Conservation (phyloP, 2,888 invertebrate species). For the Anthrax anthrax region DNA sequence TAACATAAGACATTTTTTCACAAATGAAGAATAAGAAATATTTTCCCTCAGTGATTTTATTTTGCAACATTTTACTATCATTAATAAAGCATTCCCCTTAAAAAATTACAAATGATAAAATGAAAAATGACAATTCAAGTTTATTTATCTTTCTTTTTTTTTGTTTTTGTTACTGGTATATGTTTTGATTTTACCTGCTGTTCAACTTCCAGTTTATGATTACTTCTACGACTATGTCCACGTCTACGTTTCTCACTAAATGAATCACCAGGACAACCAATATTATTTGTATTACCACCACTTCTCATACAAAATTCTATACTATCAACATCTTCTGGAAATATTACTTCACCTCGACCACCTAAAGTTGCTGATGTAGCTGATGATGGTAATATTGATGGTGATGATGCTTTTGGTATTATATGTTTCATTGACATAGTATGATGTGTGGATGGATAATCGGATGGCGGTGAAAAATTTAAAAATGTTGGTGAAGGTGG, state of each 20-base stretch:
- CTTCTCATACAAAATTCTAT: slow-evolving; percentile 32
- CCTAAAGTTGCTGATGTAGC: slow-evolving; percentile 16
- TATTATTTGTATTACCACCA: slow-evolving; percentile 20
- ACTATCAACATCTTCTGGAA: slow-evolving; percentile 31
- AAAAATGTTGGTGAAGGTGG: slow-evolving; percentile 39
- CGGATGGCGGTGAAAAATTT: slow-evolving; percentile 62
- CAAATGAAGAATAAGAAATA: too few species aligned
- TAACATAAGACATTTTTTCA: too few species aligned
- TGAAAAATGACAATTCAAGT: too few species aligned
- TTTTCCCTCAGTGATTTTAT: too few species aligned
- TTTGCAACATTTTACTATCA: too few species aligned
- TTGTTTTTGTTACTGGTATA: too few species aligned
- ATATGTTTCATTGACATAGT: slow-evolving; percentile 22
- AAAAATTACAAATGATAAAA: too few species aligned
- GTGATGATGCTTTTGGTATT: slow-evolving; percentile 9
- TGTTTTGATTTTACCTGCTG: slow-evolving; percentile 23
- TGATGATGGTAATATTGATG: slow-evolving; percentile 5
- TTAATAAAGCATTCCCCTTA: too few species aligned
- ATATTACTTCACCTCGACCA: slow-evolving; percentile 27
- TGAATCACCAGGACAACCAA: slow-evolving; percentile 21
- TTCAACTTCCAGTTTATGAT: slow-evolving; percentile 31
- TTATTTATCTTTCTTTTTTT: too few species aligned
- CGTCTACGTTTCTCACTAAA: slow-evolving; percentile 27
- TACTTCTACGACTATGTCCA: slow-evolving; percentile 29
- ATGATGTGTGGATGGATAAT: slow-evolving; percentile 44